Evolutionary conservation across 30 jellyfish, hydroid and myxozoan species (phyloP), one percentile per base, ranked within the genome.

Genomic region (Clytia hemisphaerica): DNA sequence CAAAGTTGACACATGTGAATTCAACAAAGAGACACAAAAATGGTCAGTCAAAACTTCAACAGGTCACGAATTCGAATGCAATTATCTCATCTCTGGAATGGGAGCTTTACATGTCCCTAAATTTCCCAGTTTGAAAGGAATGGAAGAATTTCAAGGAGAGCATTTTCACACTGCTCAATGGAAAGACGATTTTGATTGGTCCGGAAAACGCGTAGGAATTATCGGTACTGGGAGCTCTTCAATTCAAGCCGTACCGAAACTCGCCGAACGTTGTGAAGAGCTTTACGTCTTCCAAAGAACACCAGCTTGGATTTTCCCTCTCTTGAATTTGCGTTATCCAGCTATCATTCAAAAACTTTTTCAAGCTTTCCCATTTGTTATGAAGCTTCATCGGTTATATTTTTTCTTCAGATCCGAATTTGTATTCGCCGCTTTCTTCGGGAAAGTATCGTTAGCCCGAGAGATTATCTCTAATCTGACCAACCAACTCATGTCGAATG

Each of bases 201-300:
- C 21, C 6, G 61, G 61, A 2, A 48, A 48, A 9, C 26, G 6
- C 21, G 61, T 48, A 2, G 61, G 31, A 2, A 9, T 48, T 48
- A 48, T 48, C 2, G 61, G 61, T 48, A 48, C 61, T 48, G 61
- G 61, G 26, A 32, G 31, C 9, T 48, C 61, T 9, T 5, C 61
- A 2, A 32, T 48, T 48, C 61, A 48, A 48, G 26, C 26, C 9
- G 61, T 48, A 5, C 61, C 61, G 2, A 48, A 32, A 29, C 21
- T 48, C 26, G 61, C 61, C 3, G 61, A 48, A 19, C 21, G 9
- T 5, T 29, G 21, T 19, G 26, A 48, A 9, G 26, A 9, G 6
- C 26, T 48, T 19, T 48, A 48, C 26, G 61, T 48, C 2, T 48
- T 48, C 26, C 61, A 48, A 48, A 48, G 61, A 48, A 48, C 61